Percentiles rank a stretch among this genome's conserved stretches.
phyloP scores from a whole-genome alignment of 2,888 invertebrate genomes.

The Eupelmus urozonus region DNA sequence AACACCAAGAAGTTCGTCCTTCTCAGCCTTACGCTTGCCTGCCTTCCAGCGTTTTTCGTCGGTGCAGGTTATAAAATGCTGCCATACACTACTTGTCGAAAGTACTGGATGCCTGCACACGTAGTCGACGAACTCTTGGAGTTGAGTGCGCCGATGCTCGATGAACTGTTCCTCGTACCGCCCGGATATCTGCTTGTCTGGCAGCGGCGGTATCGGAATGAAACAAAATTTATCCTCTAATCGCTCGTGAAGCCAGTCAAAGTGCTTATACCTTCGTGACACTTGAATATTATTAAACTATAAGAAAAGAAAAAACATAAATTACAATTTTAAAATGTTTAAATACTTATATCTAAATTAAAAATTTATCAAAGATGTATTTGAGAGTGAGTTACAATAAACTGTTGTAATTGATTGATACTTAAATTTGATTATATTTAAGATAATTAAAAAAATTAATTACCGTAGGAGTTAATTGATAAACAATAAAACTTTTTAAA shows the following conservation, averaged over 20 bases:
- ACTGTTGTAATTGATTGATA: background rate
- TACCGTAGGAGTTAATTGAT: constrained; percentile 94
- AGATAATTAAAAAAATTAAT: constrained; percentile 58
- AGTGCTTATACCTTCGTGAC: constrained; percentile 97
- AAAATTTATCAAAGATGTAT: background rate
- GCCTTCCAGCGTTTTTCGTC: constrained; percentile 98
- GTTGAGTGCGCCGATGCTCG: constrained; percentile 93
- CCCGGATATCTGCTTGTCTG: constrained; percentile 98
- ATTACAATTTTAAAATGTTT: too few relatives aligned
- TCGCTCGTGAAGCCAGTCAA: constrained; percentile 98
- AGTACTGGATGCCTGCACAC: constrained; percentile 98
- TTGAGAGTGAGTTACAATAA: background rate
- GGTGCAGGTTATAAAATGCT: constrained; percentile 97
- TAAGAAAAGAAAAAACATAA: constrained; percentile 64
- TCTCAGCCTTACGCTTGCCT: constrained; percentile 96
- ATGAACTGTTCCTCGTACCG: constrained; percentile 98
- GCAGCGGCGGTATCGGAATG: constrained; percentile 96
- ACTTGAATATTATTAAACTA: constrained; percentile 94
- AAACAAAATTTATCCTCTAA: constrained; percentile 95
- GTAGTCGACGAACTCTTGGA: constrained; percentile 98
- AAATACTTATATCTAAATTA: background rate
- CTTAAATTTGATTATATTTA: background rate
- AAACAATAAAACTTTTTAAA: constrained; percentile 97
- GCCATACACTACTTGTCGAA: constrained; percentile 94
- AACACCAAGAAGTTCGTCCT: constrained; percentile 92